phyloP scores from a whole-genome alignment of 2,797 vertebrate species.

The Gastrophryne carolinensis region DNA sequence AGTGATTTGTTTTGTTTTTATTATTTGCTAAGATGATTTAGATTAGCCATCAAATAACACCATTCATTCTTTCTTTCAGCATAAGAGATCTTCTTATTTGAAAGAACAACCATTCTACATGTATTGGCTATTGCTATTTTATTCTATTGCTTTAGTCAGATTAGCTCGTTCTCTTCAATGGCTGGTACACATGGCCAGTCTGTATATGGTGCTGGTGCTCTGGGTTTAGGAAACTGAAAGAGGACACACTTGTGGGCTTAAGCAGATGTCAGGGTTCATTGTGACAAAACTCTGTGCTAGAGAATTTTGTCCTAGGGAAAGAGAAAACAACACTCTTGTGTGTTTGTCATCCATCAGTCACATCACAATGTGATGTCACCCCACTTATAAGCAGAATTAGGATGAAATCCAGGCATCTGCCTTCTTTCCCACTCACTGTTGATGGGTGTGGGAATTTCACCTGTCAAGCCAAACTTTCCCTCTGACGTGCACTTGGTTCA shows the following conservation, averaged over 20 bases:
- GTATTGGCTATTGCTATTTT: no score
- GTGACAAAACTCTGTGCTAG: conserved; percentile 12
- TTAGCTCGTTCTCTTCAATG: no score
- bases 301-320: conserved; percentile 29
- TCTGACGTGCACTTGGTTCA: conserved; percentile 71
- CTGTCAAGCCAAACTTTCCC: conserved; percentile 70
- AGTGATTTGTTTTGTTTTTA: no score
- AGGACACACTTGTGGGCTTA: no score
- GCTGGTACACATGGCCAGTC: no score
- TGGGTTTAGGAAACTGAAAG: not conserved
- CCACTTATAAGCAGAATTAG: conserved; percentile 48
- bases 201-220: no score
- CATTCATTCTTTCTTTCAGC: not conserved
- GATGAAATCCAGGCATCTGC: conserved; percentile 71
- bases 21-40: no score
- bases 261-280: not conserved
- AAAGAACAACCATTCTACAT: no score
- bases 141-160: no score
- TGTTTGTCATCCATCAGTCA: not conserved
- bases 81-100: not conserved
- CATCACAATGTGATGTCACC: conserved; percentile 55
- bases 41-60: no score
- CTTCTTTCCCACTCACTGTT: conserved; percentile 62
- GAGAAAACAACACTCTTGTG: not conserved
- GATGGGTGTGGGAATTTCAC: conserved; percentile 69